Evolutionary conservation across 2,888 invertebrate genomes (phyloP), one percentile per base, ranked within the genome.

Genomic region (Epistrophe grossulariae): DNA sequence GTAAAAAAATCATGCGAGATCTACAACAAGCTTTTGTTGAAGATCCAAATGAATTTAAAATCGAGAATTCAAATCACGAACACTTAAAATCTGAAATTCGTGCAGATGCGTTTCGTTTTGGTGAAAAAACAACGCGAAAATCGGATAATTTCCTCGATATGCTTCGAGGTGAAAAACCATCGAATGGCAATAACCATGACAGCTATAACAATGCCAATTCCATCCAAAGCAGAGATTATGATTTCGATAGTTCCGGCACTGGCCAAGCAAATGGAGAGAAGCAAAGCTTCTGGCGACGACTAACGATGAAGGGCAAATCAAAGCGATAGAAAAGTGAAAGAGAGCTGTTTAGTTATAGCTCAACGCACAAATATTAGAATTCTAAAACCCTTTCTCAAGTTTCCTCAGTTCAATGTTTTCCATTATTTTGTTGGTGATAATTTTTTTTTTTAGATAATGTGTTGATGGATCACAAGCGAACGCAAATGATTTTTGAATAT

Each of bases 1-100:
- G 97, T 89, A 97, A 96, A 93, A 97, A 97, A 93, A 97, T 97
- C 91, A 97, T 97, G 96, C 94, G 97, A 43, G 97, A 97, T 92
- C 94, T 97, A 89, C 95, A 96, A 91, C 96, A 97, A 91, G 95
- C 95, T 57, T 95, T 95, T 92, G 95, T 95, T 89, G 95, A 95
- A 91, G 95, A 95, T 92, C 95, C 95, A 89, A 95, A 95, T 92
- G 95, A 95, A 93, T 95, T 95, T 92, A 94, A 95, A 91, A 95
- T 95, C 89, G 95, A 95, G 90, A 95, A 95, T 90, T 95, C 95
- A 90, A 95, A 95, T 89, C 95, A 94, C 70, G 95, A 95, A 91
- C 95, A 95, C 90, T 93, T 95, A 89, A 95, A 95, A 92, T 94
- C 95, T 50, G 95, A 95, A 90, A 93, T 95, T 79, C 95, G 95